phyloP scores from a whole-genome alignment of 1,140 invertebrate species.

The Hirudo medicinalis region DNA sequence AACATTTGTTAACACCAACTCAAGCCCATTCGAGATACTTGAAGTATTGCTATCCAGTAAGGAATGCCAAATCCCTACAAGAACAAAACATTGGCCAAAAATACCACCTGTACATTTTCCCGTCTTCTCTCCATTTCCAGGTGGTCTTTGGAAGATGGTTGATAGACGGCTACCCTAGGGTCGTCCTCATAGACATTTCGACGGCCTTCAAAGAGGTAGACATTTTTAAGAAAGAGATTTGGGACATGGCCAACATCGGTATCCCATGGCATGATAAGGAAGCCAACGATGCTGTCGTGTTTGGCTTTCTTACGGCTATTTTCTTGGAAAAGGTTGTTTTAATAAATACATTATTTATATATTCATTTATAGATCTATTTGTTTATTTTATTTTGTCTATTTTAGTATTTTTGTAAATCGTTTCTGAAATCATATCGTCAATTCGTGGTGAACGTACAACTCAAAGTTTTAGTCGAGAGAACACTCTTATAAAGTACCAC shows the following conservation, averaged over 20 bases:
- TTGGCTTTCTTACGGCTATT: constrained; percentile 89
- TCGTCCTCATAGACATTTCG: constrained; percentile 93
- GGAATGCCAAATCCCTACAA: too few relatives aligned
- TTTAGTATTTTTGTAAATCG: not conserved
- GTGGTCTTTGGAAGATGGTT: constrained; percentile 88
- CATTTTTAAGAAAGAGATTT: constrained; percentile 75
- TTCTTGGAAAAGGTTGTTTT: constrained; percentile 63
- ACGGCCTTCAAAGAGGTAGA: constrained; percentile 90
- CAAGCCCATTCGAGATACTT: too few relatives aligned
- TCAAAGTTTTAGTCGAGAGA: too few relatives aligned
- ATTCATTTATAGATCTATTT: too few relatives aligned
- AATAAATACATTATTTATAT: not conserved
- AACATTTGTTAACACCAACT: not conserved
- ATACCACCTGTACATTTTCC: too few relatives aligned
- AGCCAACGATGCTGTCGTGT: constrained; percentile 88
- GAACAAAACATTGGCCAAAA: too few relatives aligned
- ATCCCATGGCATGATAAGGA: constrained; percentile 89
- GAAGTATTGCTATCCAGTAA: too few relatives aligned
- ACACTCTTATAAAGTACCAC: too few relatives aligned
- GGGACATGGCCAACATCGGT: constrained; percentile 39
- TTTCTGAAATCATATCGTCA: too few relatives aligned
- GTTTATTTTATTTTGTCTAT: not conserved
- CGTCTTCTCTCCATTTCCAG: constrained; percentile 37
- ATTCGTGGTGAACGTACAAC: too few relatives aligned
- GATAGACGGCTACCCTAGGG: constrained; percentile 95